Evolutionary conservation across 2,797 vertebrate genomes (phyloP), one percentile per base, ranked within the genome.

Genomic region (Tolypeutes matacus): DNA sequence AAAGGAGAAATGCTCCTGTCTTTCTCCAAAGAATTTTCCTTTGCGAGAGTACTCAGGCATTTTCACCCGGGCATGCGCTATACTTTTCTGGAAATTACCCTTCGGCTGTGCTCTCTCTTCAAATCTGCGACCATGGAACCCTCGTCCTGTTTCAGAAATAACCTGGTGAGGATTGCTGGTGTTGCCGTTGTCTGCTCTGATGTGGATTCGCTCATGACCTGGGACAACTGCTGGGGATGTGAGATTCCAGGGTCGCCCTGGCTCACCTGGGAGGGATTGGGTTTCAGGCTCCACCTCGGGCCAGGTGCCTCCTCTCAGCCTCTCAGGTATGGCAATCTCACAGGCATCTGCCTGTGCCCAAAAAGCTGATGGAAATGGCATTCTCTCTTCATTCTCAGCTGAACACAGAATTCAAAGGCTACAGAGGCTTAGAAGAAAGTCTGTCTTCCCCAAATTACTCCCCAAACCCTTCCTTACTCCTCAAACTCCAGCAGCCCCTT

Each of bases 391-490:
- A 6, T 6, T 85, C 90, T 53, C 51, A 31, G 39, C 8, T 5
- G 46, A 73, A 23, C 3, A 9, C 31, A 10, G 3, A 8, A 53
- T 56, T 29, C 11, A 29, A 17, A 93, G 31, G 11, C 36, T 81
- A n/a, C 2, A n/a, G 46, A 86, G 29, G n/a, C 65, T 95, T 56
- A 77, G 0, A 96, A 64, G 62, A 96, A 95, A 76, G 39, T 70
- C 93, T 73, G 8, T 91, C 64, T 88, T 97, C 91, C 83, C 46
- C 39, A 23, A 70, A 36, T 77, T 62, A 64, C 56, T 92, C 81
- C 77, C 76, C 46, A 80, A 60, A 82, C 36, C 12, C 90, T 34
- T 93, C 95, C 96, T 89, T 95, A 93, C 84, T n/a, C 17, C 49
- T 23, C 34, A n/a, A 60, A 8, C 39, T 18, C 13, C 11, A 14